phyloP scores from a whole-genome alignment of 2,113 vertebrate species.

The Syngnathus typhle region DNA sequence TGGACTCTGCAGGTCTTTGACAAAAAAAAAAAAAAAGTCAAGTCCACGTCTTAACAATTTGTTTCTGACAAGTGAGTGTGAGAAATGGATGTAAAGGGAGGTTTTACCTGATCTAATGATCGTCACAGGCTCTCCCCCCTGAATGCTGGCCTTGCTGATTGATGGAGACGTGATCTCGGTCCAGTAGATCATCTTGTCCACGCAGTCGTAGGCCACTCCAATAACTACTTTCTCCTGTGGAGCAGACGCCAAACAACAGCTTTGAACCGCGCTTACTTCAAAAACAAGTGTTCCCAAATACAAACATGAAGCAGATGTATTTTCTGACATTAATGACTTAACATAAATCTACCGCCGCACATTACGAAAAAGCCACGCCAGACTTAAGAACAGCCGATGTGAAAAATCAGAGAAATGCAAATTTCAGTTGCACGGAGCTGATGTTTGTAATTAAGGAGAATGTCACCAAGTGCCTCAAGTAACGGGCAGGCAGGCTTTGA shows the following conservation, averaged over 20 bases:
- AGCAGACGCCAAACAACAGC: constrained; percentile 37
- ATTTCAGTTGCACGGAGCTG: constrained; percentile 35
- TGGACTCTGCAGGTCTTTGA: constrained; percentile 79
- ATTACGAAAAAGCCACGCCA: constrained; percentile 14
- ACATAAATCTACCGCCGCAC: constrained; percentile 39
- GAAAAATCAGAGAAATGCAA: constrained; percentile 43
- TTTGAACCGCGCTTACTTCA: constrained; percentile 28
- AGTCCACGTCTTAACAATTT: constrained; percentile 8
- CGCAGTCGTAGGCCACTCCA: constrained; percentile 85
- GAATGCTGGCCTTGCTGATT: constrained; percentile 81
- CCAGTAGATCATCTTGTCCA: constrained; percentile 90
- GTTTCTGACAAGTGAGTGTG: background rate
- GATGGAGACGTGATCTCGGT: constrained; percentile 86
- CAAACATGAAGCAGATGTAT: constrained; percentile 37
- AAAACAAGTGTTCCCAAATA: constrained; percentile 9
- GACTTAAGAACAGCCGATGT: constrained; percentile 44
- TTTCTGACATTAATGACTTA: constrained; percentile 33
- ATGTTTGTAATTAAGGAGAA: constrained; percentile 61
- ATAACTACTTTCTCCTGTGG: constrained; percentile 85
- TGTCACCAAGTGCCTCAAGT: constrained; percentile 55
- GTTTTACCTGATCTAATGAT: constrained; percentile 79
- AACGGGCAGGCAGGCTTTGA: constrained; percentile 22
- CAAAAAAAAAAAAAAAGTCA: background rate
- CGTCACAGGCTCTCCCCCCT: constrained; percentile 76
- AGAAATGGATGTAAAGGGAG: background rate